phyloP scores from a whole-genome alignment of 2,113 vertebrate genomes.

The Plecturocebus donacophilus region DNA sequence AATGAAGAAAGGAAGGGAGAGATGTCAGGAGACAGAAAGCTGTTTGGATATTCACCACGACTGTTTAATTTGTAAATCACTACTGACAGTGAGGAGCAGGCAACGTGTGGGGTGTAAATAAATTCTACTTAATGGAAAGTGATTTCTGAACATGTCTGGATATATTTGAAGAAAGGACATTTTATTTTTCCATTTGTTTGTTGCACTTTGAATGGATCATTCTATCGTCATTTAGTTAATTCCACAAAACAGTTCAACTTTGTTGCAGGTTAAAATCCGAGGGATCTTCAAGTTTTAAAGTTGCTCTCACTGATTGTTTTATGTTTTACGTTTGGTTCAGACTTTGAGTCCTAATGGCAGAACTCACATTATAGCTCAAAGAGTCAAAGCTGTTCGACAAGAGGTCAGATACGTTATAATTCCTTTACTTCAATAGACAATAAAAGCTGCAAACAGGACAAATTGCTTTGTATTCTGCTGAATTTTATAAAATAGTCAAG shows the following conservation, averaged over 20 bases:
- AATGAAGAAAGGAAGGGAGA: background rate
- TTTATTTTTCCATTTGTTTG: background rate
- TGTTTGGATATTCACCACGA: rapidly evolving
- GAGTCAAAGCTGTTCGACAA: background rate
- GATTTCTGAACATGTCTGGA: background rate
- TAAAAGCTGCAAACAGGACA: background rate
- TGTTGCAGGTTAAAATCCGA: background rate
- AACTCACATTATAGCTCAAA: background rate
- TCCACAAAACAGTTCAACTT: background rate
- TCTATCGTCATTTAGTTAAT: background rate
- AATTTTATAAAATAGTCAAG: background rate
- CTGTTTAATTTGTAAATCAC: background rate
- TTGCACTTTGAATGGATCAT: background rate
- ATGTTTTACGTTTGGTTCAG: background rate
- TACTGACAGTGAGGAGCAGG: background rate
- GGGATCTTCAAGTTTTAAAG: background rate
- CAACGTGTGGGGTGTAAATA: background rate
- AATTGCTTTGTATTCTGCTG: background rate
- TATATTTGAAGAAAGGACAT: background rate
- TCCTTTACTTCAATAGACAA: background rate
- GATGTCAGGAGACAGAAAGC: background rate
- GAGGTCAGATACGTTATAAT: background rate
- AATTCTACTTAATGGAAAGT: background rate
- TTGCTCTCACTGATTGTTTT: background rate
- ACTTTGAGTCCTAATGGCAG: background rate